Evolutionary conservation across 2,888 invertebrate species (phyloP).

Genomic region (Drosophila mulleri): DNA sequence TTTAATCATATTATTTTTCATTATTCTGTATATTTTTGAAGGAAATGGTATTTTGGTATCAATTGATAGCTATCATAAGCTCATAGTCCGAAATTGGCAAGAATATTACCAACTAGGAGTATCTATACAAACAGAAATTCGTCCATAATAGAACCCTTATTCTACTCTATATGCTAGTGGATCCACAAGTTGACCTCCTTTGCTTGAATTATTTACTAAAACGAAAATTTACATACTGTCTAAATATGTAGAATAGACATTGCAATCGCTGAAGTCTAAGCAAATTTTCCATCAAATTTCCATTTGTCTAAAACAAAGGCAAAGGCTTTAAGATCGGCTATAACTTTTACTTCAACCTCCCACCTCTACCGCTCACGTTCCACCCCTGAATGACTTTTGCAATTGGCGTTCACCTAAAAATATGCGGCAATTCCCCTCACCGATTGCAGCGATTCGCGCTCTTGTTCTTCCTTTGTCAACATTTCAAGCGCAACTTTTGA

Average conservation of each 20-base stretch:
- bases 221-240: not conserved
- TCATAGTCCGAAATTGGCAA: no score
- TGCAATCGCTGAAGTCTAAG: not conserved
- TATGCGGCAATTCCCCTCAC: slow-evolving; percentile 24
- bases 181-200: not conserved
- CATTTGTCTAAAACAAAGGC: slow-evolving; percentile 6
- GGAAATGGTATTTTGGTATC: no score
- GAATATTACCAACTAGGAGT: no score
- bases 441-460: slow-evolving; percentile 26
- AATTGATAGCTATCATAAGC: no score
- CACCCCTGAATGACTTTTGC: not conserved
- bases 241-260: not conserved
- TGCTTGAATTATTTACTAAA: not conserved
- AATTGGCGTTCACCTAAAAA: slow-evolving; percentile 18
- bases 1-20: no score
- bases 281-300: slow-evolving; percentile 26
- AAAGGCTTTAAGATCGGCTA: slow-evolving; percentile 1
- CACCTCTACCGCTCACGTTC: not conserved
- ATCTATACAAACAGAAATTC: no score
- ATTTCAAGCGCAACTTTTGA: slow-evolving; percentile 44
- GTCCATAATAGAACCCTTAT: not conserved
- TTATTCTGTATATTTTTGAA: no score
- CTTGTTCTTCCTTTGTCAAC: slow-evolving; percentile 21
- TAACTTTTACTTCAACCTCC: not conserved
- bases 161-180: no score